phyloP scores from a whole-genome alignment of 2,888 invertebrate species.

The Conchocele bisecta region DNA sequence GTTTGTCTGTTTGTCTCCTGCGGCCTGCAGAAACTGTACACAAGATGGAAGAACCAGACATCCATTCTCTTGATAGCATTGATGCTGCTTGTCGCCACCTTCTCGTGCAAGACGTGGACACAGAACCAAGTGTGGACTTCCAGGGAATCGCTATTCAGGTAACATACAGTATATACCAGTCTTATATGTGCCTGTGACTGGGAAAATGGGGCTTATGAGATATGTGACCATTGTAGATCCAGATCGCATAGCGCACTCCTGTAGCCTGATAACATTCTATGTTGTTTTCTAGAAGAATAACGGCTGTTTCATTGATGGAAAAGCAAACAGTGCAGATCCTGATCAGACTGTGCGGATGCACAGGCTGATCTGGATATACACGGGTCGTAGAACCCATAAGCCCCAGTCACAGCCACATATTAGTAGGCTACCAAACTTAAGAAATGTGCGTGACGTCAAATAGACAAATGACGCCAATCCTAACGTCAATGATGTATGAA shows the following conservation, averaged over 20 bases:
- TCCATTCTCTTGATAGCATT: constrained; percentile 76
- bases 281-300: no score
- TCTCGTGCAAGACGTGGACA: constrained; percentile 87
- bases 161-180: constrained; percentile 60
- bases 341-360: no score
- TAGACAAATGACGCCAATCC: neutral
- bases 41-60: constrained; percentile 23
- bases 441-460: no score
- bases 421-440: no score
- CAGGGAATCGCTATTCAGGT: constrained; percentile 90
- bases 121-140: constrained; percentile 91
- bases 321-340: no score
- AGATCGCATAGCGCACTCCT: constrained; percentile 85
- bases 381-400: no score
- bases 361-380: no score
- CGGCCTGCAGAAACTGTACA: constrained; percentile 84
- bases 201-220: no score
- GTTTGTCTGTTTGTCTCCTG: constrained; percentile 83
- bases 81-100: constrained; percentile 85
- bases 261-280: neutral
- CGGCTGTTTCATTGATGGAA: no score
- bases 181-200: neutral
- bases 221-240: no score
- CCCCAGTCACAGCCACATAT: no score
- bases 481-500: neutral